These are phyloP conservation scores for Delphinapterus leucas DNA, from an alignment of 2,113 vertebrate species.

Conservation along the genomic window DNA sequence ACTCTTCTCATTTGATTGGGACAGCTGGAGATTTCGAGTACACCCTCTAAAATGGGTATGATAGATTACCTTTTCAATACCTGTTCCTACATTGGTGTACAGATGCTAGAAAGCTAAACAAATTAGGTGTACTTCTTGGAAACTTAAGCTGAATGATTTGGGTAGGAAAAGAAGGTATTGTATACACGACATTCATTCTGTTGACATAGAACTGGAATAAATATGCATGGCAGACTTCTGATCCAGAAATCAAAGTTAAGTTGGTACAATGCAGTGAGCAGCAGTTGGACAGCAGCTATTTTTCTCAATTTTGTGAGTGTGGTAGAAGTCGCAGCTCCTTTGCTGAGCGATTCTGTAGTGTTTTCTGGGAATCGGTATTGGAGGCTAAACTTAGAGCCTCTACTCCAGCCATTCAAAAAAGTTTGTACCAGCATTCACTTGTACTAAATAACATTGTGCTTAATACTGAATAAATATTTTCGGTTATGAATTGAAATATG, in stretches of 20 bases:
- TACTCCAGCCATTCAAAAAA: not conserved
- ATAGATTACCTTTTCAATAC: not conserved
- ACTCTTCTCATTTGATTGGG: not conserved
- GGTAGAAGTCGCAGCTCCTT: not conserved
- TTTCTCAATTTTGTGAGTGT: not conserved
- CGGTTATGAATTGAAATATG: not conserved
- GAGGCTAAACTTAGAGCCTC: not conserved
- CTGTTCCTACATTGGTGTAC: not conserved
- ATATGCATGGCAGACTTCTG: not conserved
- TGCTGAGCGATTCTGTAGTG: not conserved
- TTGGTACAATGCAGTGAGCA: not conserved
- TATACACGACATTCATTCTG: not conserved
- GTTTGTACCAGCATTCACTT: not conserved
- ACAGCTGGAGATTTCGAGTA: not conserved
- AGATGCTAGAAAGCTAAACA: not conserved
- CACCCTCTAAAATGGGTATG: not conserved
- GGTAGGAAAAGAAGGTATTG: not conserved
- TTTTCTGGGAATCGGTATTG: not conserved
- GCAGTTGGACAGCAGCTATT: not conserved
- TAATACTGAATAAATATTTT: not conserved
- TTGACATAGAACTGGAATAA: not conserved
- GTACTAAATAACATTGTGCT: not conserved
- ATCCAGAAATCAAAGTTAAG: not conserved
- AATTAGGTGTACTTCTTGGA: not conserved
- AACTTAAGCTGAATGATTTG: not conserved